These are phyloP conservation scores for Aleiodes alternator DNA, from an alignment of 2,888 invertebrate genomes.

Conservation along the genomic window DNA sequence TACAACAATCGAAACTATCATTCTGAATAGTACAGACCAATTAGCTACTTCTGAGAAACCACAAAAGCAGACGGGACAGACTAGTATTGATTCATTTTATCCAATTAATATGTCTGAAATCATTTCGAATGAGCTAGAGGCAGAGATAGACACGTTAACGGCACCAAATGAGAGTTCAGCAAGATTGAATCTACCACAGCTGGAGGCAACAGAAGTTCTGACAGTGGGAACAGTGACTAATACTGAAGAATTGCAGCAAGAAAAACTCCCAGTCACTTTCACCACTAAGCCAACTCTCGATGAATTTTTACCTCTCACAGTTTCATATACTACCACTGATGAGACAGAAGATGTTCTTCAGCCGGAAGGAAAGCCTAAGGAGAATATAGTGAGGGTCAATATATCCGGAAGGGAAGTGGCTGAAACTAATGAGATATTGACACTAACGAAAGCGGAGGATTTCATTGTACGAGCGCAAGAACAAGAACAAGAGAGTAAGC, in stretches of 20 bases:
- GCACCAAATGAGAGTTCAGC: conserved; percentile 72
- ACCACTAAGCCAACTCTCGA: conserved; percentile 63
- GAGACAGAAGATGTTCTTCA: conserved; percentile 63
- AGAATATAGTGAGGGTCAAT: conserved; percentile 71
- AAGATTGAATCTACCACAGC: conserved; percentile 65
- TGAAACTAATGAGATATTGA: conserved; percentile 66
- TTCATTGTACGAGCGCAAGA: conserved; percentile 56
- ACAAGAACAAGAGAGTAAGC: conserved; percentile 60
- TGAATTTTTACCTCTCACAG: conserved; percentile 61
- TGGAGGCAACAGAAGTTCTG: conserved; percentile 63
- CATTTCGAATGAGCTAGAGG: conserved; percentile 58
- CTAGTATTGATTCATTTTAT: conserved; percentile 57
- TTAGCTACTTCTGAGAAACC: conserved; percentile 57
- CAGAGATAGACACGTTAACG: conserved; percentile 52
- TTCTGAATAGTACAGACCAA: conserved; percentile 60
- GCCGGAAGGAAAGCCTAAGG: conserved; percentile 62
- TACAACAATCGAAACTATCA: conserved; percentile 57
- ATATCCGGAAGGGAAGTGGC: conserved; percentile 71
- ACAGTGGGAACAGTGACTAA: conserved; percentile 56
- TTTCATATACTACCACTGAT: conserved; percentile 65
- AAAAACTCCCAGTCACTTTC: conserved; percentile 58
- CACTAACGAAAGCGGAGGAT: conserved; percentile 59
- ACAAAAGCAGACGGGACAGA: conserved; percentile 60
- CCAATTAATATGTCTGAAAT: conserved; percentile 55
- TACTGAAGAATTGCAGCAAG: conserved; percentile 58